phyloP scores from a whole-genome alignment of 1,140 invertebrate genomes.

The Drosophila quadrilineata region DNA sequence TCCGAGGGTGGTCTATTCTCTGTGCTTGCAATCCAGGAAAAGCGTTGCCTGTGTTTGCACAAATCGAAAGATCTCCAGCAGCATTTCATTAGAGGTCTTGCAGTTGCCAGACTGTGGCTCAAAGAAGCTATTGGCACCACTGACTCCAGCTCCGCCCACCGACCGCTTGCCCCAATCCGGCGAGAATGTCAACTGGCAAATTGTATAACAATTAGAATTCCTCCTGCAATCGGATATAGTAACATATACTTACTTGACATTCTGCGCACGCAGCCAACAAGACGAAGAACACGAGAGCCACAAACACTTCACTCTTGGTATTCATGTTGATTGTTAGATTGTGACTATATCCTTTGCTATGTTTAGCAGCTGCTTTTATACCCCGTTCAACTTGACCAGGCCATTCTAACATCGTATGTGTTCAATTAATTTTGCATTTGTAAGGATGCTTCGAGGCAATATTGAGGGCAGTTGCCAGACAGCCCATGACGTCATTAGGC shows the following conservation, averaged over 20 bases:
- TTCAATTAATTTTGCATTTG: conserved; percentile 45
- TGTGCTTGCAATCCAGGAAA: conserved; percentile 75
- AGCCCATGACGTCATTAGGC: conserved; percentile 2
- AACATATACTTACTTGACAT: conserved; percentile 53
- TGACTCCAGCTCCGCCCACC: conserved; percentile 32
- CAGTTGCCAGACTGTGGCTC: conserved; percentile 58
- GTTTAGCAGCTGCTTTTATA: conserved; percentile 48
- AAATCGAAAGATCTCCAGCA: conserved; percentile 75
- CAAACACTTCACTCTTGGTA: conserved; percentile 56
- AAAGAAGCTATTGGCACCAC: conserved; percentile 47
- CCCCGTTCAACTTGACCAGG: neutral
- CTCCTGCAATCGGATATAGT: neutral
- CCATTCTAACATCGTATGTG: neutral
- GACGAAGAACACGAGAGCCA: conserved; percentile 49
- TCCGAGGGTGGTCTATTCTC: conserved; percentile 48
- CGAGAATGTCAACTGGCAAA: conserved; percentile 72
- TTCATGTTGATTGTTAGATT: conserved; percentile 60
- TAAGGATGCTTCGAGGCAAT: conserved; percentile 37
- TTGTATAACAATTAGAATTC: neutral
- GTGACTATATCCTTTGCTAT: neutral
- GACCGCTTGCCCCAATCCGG: conserved; percentile 80
- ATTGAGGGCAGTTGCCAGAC: neutral
- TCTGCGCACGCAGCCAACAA: conserved; percentile 66
- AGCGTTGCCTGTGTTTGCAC: conserved; percentile 73
- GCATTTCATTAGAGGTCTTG: conserved; percentile 77